Evolutionary conservation across 2,888 invertebrate genomes (phyloP).

Genomic region (Dyspetes luteomarginatus): DNA sequence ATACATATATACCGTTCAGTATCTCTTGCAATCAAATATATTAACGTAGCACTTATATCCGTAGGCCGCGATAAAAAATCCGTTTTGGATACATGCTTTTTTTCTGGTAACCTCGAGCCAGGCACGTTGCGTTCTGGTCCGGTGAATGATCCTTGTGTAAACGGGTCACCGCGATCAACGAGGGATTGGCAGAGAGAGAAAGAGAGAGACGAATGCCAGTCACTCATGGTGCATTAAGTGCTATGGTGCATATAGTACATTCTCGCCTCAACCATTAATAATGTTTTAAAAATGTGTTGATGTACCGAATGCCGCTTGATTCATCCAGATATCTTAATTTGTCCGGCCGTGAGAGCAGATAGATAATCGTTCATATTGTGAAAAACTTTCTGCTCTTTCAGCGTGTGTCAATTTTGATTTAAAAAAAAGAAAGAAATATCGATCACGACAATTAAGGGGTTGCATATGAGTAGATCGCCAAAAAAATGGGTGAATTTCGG

Average conservation of each 20-base stretch:
- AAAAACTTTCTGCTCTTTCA: no score
- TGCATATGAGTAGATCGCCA: no score
- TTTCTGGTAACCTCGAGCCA: constrained; percentile 65
- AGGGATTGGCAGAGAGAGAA: constrained; percentile 32
- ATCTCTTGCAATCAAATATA: constrained; percentile 57
- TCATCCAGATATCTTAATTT: no score
- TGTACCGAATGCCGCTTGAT: no score
- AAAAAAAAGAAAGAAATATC: background rate
- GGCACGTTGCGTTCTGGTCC: constrained; percentile 69
- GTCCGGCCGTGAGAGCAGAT: no score
- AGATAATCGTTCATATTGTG: no score
- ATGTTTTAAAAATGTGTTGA: no score
- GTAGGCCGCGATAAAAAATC: constrained; percentile 65
- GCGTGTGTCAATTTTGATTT: no score
- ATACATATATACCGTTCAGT: constrained; percentile 18
- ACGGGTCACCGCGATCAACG: constrained; percentile 64
- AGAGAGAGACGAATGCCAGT: constrained; percentile 42
- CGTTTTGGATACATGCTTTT: constrained; percentile 63
- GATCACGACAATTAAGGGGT: background rate
- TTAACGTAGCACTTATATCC: constrained; percentile 53
- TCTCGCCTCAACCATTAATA: no score
- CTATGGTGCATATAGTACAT: background rate
- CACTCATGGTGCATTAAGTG: constrained; percentile 77
- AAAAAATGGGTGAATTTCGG: background rate
- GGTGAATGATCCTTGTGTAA: constrained; percentile 71